Evolutionary conservation across 2,113 vertebrate genomes (phyloP), one percentile per base, ranked within the genome.

Genomic region (Muntiacus reevesi): DNA sequence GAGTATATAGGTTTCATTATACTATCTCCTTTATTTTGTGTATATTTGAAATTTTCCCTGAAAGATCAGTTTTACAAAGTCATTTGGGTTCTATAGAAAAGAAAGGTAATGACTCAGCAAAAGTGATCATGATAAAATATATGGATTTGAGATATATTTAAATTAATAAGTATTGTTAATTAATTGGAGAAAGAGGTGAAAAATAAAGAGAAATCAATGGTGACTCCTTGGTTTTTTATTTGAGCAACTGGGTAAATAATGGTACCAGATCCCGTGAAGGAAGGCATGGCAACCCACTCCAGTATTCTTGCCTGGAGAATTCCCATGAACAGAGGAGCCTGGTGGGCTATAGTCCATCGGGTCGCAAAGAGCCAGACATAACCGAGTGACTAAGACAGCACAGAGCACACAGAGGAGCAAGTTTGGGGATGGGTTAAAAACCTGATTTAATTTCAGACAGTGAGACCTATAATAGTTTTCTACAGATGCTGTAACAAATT

Each of bases 351-450:
- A 71, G 67, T 40, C 10, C n/a, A 21, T 3, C 1, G 5, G n/a
- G n/a, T 23, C 1, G 0, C 67, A 71, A 6, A 71, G n/a, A 71
- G n/a, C 67, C 67, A 71, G 67, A 71, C 9, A 71, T 19, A 71
- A 4, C 19, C 6, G n/a, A 40, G n/a, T 10, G 0, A 23, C 0
- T 0, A 36, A 71, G 67, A 36, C 33, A 36, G 64, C 17, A 21
- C 64, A 19, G 1, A 36, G 64, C n/a, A 36, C n/a, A 8, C 28
- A 90, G 52, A 78, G 43, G 7, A 23, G 71, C 7, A 87, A 3
- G 43, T 62, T 50, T 81, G 71, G 36, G 43, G 33, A 62, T 27
- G 28, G 36, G 62, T 62, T 93, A 47, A 90, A 86, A 50, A 36
- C 8, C 27, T 17, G 79, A 3, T 52, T 85, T 97, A 78, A 7